Evolutionary conservation across 2,113 vertebrate genomes (phyloP).

Genomic region (Lophotis ruficrista): DNA sequence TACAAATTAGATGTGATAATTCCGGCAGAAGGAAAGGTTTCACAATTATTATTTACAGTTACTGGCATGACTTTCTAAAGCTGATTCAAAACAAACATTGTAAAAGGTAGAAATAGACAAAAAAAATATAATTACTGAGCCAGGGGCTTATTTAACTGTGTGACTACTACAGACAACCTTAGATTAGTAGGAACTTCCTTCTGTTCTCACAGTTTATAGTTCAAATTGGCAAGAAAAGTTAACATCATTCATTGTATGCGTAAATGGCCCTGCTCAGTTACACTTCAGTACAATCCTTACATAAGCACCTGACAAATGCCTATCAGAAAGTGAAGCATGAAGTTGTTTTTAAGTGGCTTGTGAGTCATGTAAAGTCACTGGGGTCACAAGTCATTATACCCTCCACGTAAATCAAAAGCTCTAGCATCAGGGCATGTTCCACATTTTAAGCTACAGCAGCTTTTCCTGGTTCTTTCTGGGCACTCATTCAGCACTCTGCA

Average conservation of each 20-base stretch:
- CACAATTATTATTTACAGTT: not conserved
- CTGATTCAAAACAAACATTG: not conserved
- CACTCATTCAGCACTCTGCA: not conserved
- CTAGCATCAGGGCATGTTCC: not conserved
- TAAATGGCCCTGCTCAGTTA: not conserved
- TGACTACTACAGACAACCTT: not conserved
- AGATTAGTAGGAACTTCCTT: not conserved
- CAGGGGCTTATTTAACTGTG: not conserved
- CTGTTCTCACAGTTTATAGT: rapidly evolving
- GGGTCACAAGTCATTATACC: not conserved
- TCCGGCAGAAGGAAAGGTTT: not conserved
- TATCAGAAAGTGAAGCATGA: not conserved
- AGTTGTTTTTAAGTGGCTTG: not conserved
- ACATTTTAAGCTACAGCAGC: not conserved
- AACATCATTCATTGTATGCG: not conserved
- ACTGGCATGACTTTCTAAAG: not conserved
- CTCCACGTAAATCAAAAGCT: not conserved
- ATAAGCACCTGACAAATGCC: not conserved
- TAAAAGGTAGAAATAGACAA: not conserved
- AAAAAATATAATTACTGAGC: not conserved
- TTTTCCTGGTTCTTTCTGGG: not conserved
- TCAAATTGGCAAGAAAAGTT: not conserved
- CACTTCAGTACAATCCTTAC: not conserved
- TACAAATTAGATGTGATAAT: not conserved
- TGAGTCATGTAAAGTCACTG: not conserved